Percentiles rank a stretch among this genome's conserved stretches.
Conservation (phyloP, 2,797 vertebrate species). For the Sarcophilus harrisii region DNA sequence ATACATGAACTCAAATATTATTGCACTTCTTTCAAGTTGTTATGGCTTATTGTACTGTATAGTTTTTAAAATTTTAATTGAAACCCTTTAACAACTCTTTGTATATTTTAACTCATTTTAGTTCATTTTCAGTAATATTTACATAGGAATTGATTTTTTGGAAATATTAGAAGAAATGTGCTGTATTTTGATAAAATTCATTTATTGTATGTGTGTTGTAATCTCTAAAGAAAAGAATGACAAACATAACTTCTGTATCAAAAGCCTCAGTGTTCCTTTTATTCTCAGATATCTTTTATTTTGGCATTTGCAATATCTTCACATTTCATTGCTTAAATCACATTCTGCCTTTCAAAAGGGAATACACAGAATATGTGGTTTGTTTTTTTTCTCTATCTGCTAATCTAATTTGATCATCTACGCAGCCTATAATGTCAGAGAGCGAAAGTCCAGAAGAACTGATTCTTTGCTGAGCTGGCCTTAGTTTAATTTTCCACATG, state of each 20-base stretch:
- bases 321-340: slow-evolving; percentile 73
- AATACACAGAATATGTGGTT: slow-evolving; percentile 69
- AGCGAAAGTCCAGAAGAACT: slow-evolving; percentile 79
- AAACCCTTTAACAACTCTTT: slow-evolving; percentile 94
- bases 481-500: slow-evolving; percentile 75
- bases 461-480: slow-evolving; percentile 81
- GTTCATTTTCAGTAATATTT: slow-evolving; percentile 87
- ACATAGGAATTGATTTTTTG: slow-evolving; percentile 88
- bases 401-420: slow-evolving; percentile 76
- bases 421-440: slow-evolving; percentile 73
- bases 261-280: slow-evolving; percentile 81
- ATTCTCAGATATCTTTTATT: slow-evolving; percentile 76
- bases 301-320: slow-evolving; percentile 74
- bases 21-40: slow-evolving; percentile 87
- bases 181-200: slow-evolving; percentile 89
- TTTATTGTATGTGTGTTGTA: slow-evolving; percentile 86
- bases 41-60: slow-evolving; percentile 89
- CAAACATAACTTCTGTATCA: slow-evolving; percentile 83
- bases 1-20: slow-evolving; percentile 80
- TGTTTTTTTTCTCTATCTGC: slow-evolving; percentile 7
- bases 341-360: slow-evolving; percentile 81
- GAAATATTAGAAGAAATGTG: slow-evolving; percentile 87
- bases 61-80: slow-evolving; percentile 89
- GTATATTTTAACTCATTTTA: slow-evolving; percentile 91
- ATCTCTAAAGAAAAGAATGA: slow-evolving; percentile 84